phyloP scores from a whole-genome alignment of 1,140 invertebrate genomes.

The Melanaphis sacchari region DNA sequence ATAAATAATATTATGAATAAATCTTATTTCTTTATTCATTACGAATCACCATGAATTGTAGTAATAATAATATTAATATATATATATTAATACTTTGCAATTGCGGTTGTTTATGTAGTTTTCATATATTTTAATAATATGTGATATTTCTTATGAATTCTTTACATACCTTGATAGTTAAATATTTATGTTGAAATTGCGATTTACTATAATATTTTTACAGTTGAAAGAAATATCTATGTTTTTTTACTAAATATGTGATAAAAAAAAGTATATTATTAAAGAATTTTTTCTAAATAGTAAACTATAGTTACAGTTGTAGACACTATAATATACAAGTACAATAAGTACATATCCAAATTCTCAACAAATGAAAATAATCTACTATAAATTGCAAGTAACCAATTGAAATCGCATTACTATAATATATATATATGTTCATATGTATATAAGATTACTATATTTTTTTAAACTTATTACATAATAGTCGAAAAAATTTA shows the following conservation, averaged over 20 bases:
- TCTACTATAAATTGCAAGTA: no score
- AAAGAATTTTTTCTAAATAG: no score
- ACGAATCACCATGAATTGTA: neutral
- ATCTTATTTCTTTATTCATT: neutral
- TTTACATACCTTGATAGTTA: neutral
- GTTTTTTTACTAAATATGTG: neutral
- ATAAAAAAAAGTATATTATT: neutral
- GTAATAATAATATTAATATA: neutral
- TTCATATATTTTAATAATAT: neutral
- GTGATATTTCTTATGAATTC: neutral
- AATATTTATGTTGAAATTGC: neutral
- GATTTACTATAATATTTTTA: neutral
- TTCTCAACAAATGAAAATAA: no score
- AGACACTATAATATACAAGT: no score
- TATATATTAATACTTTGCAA: no score
- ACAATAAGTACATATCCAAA: no score
- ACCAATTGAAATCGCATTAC: no score
- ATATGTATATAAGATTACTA: no score
- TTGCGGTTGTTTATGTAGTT: neutral
- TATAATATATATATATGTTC: no score
- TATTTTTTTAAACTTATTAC: no score
- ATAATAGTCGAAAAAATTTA: no score
- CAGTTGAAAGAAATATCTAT: neutral
- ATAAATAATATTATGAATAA: neutral
- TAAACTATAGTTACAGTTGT: no score